Evolutionary conservation across 37 sponge, comb jelly and placozoan species (phyloP), one percentile per base, ranked within the genome.

Genomic region (Ianthella basta): DNA sequence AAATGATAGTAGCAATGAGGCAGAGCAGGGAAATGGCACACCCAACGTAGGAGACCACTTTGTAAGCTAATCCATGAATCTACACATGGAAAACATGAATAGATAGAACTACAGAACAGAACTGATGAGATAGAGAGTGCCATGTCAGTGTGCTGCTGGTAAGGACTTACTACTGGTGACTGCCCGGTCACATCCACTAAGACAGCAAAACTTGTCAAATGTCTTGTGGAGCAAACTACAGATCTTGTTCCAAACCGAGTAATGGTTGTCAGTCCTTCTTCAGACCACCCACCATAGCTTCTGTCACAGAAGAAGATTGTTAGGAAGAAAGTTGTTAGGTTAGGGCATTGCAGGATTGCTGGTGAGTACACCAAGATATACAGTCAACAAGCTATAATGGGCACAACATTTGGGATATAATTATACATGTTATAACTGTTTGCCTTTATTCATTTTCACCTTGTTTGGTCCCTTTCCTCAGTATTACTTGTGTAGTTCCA

Each of bases 171-270:
- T 10, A 29, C 29, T n/a, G 29, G 10, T 61, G 29, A n/a, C 64
- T 61, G 64, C 2, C 24, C 64, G 5, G 64, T 5, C 10, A 75
- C 44, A 19, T 40, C 37, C 16, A 75, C 53, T 15, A 75, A 41
- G 54, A 75, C 37, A 36, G 78, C 78, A 75, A 75, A 75, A 24
- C 37, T 75, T 13, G 78, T 75, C 53, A 75, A 41, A 41, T 75
- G 78, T 25, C 24, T 36, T n/a, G 24, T 75, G 16, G 24, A 18
- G 53, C 78, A 75, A 19, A 19, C 54, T 41, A 75, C 78, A 75
- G 78, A 39, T 1, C 78, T 44, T 40, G 44, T 15, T 40, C 3
- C 78, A 40, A 12, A 32, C 19, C 15, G 34, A 69, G 0, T 16
- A 75, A 38, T 1, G 16, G 54, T 36, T 4, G 33, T 41, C 15